Evolutionary conservation across 2,888 invertebrate genomes (phyloP), one percentile per base, ranked within the genome.

Genomic region (Ophioninae sp.): DNA sequence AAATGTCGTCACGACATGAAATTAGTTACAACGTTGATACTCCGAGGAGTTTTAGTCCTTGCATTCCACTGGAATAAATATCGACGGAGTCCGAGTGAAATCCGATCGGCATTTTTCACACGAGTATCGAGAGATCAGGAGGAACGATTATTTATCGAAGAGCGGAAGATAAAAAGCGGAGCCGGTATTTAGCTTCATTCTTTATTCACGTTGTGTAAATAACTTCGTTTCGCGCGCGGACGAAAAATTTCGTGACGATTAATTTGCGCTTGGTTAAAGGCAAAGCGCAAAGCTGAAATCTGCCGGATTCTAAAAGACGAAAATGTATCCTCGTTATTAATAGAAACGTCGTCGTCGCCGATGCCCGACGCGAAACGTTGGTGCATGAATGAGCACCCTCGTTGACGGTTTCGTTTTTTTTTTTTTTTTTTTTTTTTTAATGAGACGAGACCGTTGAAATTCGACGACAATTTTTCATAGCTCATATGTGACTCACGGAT

Each of bases 401-500:
- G 87, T 88, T 89, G 86, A 89, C 88, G 87, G 90, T 89, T 89
- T 80, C 83, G 87, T 80, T 22, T 72, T 72, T 69, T 59, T 37
- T 5, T 69, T 59, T 37, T 5, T 65, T 65, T 65, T 65, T 65
- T 10, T 65, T 65, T 56, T 89, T 91, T 90, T 90, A 92, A 91
- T 90, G 91, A 92, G 90, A 88, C 89, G 85, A 87, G 89, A 90
- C 90, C 87, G 90, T 88, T 90, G 89, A 91, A 91, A 90, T 89
- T 87, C 88, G 86, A 87, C 79, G 44, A 72, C 88, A 88, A 91
- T 91, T 91, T 91, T 92, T 92, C 90, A 90, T 86, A 83, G 76
- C 64, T 61, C 64, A 6, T 56, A 75, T 73, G 80, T 39, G 79
- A 79, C 73, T 23, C 75, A 41, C 75, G 59, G 39, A 51, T n/a